Evolutionary conservation across 2,113 vertebrate genomes (phyloP).

Genomic region (Grus americana): DNA sequence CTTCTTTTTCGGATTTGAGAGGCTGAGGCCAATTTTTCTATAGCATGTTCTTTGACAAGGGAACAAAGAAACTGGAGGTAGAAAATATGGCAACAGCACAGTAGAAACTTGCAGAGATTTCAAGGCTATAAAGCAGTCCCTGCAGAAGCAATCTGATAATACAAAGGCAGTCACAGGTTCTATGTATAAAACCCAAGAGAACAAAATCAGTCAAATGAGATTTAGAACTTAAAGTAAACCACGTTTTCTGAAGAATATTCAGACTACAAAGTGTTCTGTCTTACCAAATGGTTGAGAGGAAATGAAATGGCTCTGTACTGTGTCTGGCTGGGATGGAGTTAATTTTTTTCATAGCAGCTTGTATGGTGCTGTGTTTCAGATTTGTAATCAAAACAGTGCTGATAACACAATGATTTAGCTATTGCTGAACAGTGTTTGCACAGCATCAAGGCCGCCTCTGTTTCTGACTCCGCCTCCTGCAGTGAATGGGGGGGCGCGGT

Average conservation of each 20-base stretch:
- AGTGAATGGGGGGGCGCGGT: neutral
- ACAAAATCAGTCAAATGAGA: neutral
- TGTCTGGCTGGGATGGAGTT: neutral
- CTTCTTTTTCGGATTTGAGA: neutral
- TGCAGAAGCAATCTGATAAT: neutral
- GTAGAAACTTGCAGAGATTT: neutral
- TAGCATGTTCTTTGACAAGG: neutral
- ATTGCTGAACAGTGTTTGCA: neutral
- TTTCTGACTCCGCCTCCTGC: neutral
- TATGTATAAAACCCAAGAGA: neutral
- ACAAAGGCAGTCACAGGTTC: neutral
- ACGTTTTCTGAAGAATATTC: neutral
- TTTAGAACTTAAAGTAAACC: neutral
- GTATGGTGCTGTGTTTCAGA: neutral
- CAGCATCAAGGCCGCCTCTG: neutral
- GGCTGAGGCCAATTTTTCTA: neutral
- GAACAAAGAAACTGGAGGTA: neutral
- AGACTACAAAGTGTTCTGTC: neutral
- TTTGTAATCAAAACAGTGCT: neutral
- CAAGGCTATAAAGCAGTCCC: neutral
- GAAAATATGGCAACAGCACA: neutral
- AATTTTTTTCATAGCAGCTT: neutral
- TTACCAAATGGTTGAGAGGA: neutral
- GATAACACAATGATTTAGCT: neutral
- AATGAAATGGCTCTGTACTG: neutral